phyloP scores from a whole-genome alignment of 2,113 vertebrate species.

The Plectropomus leopardus region DNA sequence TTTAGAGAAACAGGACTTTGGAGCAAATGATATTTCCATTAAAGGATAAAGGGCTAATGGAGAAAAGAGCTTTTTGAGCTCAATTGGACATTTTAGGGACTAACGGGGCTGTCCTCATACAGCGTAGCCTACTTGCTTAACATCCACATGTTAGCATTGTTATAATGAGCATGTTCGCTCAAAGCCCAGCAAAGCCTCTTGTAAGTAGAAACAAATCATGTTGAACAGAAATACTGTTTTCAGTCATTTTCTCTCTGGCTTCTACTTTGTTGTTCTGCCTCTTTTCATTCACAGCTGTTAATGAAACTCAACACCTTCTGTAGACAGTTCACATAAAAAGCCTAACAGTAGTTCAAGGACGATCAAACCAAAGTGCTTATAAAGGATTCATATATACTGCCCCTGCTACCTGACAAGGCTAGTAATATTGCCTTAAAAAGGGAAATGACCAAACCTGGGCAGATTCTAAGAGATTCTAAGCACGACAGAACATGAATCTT shows the following conservation, averaged over 20 bases:
- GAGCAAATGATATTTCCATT: too few species aligned
- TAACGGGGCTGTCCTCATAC: too few species aligned
- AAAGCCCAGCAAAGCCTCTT: neutral
- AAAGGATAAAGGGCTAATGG: too few species aligned
- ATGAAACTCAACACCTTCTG: neutral
- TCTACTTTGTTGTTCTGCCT: neutral
- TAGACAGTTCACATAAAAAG: constrained; percentile 26
- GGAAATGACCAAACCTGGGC: constrained; percentile 2
- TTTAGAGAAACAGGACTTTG: too few species aligned
- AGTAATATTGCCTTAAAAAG: constrained; percentile 1
- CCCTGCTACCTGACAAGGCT: constrained; percentile 6
- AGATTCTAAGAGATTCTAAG: constrained; percentile 17
- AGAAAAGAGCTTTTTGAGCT: too few species aligned
- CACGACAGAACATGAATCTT: constrained; percentile 28
- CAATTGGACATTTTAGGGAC: too few species aligned
- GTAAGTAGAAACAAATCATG: too few species aligned
- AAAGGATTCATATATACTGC: constrained; percentile 2
- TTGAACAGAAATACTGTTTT: constrained; percentile 11
- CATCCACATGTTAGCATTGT: neutral
- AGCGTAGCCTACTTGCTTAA: neutral
- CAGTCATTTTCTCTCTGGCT: neutral
- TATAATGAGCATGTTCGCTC: neutral
- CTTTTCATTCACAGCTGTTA: neutral
- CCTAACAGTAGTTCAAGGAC: neutral
- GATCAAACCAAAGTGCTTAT: constrained; percentile 15